A percentile compares a stretch with the other conserved stretches of the same genome.
Evolutionary conservation across 2,888 invertebrate genomes (phyloP).

Genomic region (Ligdia adustata): DNA sequence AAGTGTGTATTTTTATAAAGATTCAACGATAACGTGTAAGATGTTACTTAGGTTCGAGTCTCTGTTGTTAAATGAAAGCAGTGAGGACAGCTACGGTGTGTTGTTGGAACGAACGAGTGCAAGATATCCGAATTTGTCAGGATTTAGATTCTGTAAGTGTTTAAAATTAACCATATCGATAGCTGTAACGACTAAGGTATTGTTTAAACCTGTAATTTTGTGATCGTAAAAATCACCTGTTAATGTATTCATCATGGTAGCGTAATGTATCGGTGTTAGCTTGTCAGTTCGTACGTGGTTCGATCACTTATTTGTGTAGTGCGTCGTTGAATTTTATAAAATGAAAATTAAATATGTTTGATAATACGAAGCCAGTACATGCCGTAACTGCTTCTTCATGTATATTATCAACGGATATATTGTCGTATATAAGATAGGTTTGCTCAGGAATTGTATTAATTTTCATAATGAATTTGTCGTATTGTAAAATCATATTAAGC

Average conservation of each 20-base stretch:
- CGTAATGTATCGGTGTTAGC: slow-evolving; percentile 72
- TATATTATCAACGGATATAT: slow-evolving; percentile 45
- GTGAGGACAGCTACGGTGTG: slow-evolving; percentile 20
- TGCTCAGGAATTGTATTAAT: slow-evolving; percentile 82
- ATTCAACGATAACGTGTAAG: slow-evolving; percentile 69
- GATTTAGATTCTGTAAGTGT: slow-evolving; percentile 52
- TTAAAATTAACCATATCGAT: slow-evolving; percentile 79
- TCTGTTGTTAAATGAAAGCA: slow-evolving; percentile 25
- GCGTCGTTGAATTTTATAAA: slow-evolving; percentile 72
- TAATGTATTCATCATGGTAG: slow-evolving; percentile 80
- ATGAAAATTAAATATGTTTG: slow-evolving; percentile 49
- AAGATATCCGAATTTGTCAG: slow-evolving; percentile 66
- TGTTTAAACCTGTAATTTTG: slow-evolving; percentile 59
- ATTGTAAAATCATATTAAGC: slow-evolving; percentile 65
- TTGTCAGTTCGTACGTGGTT: slow-evolving; percentile 70
- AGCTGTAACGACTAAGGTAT: slow-evolving; percentile 40
- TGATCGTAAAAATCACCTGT: slow-evolving; percentile 79
- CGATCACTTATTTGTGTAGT: slow-evolving; percentile 65
- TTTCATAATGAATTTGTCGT: slow-evolving; percentile 54
- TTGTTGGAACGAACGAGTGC: slow-evolving; percentile 42
- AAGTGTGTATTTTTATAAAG: slow-evolving; percentile 79
- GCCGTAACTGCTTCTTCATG: slow-evolving; percentile 61
- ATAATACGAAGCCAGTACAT: slow-evolving; percentile 60
- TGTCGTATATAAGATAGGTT: slow-evolving; percentile 52
- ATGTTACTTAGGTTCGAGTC: slow-evolving; percentile 68